A percentile compares a stretch with the other conserved stretches of the same genome.
Evolutionary conservation across 2,888 invertebrate genomes (phyloP).

Genomic region (Fragum whitleyi): DNA sequence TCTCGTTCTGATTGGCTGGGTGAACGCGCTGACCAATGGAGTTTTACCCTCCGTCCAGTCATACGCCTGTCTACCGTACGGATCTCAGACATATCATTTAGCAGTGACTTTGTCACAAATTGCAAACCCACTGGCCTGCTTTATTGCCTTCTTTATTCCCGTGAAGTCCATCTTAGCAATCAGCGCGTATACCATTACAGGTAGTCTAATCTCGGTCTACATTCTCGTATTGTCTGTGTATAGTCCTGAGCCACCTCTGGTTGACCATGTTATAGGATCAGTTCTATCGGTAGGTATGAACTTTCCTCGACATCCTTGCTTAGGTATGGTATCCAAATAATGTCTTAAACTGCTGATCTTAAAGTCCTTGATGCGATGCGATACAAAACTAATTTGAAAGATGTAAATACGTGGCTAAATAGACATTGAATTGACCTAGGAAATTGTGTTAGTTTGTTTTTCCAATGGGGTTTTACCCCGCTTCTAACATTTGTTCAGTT

Average conservation of each 20-base stretch:
- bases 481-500: too few species aligned
- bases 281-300: constrained; percentile 88
- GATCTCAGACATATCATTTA: constrained; percentile 91
- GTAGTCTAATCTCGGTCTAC: constrained; percentile 88
- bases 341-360: too few species aligned
- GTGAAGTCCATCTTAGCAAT: constrained; percentile 70
- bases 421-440: too few species aligned
- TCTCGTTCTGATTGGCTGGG: constrained; percentile 85
- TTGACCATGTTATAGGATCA: constrained; percentile 87
- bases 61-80: constrained; percentile 93
- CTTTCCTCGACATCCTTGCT: too few species aligned
- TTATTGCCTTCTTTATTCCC: constrained; percentile 87
- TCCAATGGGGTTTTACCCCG: too few species aligned
- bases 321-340: too few species aligned
- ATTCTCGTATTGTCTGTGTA: constrained; percentile 90
- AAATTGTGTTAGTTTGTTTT: too few species aligned
- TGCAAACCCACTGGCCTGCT: constrained; percentile 92
- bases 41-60: constrained; percentile 92
- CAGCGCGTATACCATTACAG: constrained; percentile 76
- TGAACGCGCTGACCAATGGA: constrained; percentile 92
- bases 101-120: constrained; percentile 91
- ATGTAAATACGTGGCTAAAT: too few species aligned
- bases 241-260: constrained; percentile 90
- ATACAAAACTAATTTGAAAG: too few species aligned
- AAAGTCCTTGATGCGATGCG: too few species aligned